A percentile compares a stretch with the other conserved stretches of the same genome.
These are phyloP conservation scores for Caiman crocodilus DNA, from an alignment of 2,797 vertebrate species.

Conservation along the genomic window DNA sequence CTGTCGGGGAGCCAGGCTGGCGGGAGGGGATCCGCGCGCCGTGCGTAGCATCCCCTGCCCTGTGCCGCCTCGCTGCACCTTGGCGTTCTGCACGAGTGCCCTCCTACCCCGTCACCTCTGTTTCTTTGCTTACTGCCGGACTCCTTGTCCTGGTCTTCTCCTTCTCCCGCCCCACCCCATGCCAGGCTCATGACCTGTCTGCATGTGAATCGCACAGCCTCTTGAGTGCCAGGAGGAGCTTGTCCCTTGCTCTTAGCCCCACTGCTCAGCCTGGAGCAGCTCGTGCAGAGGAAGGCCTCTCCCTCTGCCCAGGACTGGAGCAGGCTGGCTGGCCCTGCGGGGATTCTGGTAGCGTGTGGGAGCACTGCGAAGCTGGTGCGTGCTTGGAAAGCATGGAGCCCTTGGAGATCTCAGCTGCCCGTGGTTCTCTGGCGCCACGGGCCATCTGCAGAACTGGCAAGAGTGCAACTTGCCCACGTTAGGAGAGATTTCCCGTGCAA, in stretches of 20 bases:
- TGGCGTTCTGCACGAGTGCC: neutral
- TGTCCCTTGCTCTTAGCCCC: neutral
- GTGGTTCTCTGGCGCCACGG: slow-evolving; percentile 18
- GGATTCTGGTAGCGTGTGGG: neutral
- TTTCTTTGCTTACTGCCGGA: slow-evolving; percentile 8
- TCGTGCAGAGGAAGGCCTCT: neutral
- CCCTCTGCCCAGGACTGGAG: neutral
- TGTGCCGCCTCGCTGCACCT: neutral
- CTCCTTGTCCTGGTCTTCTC: neutral
- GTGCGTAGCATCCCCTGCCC: neutral
- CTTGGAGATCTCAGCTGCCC: slow-evolving; percentile 54
- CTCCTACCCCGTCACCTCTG: neutral
- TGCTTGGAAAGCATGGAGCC: slow-evolving; percentile 16
- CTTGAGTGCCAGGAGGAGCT: neutral
- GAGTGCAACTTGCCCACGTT: slow-evolving; percentile 50
- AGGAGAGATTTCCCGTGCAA: slow-evolving; percentile 61
- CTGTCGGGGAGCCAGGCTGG: slow-evolving; percentile 45
- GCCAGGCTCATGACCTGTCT: neutral
- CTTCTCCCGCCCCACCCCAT: neutral
- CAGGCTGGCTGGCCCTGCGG: neutral
- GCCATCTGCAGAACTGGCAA: slow-evolving; percentile 54
- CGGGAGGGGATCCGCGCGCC: neutral
- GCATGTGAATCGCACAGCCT: slow-evolving; percentile 4
- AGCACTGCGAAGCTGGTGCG: neutral
- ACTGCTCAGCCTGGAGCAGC: neutral